A percentile compares a stretch with the other conserved stretches of the same genome.
phyloP scores from a whole-genome alignment of 1,140 invertebrate genomes.

The Amphibalanus amphitrite region DNA sequence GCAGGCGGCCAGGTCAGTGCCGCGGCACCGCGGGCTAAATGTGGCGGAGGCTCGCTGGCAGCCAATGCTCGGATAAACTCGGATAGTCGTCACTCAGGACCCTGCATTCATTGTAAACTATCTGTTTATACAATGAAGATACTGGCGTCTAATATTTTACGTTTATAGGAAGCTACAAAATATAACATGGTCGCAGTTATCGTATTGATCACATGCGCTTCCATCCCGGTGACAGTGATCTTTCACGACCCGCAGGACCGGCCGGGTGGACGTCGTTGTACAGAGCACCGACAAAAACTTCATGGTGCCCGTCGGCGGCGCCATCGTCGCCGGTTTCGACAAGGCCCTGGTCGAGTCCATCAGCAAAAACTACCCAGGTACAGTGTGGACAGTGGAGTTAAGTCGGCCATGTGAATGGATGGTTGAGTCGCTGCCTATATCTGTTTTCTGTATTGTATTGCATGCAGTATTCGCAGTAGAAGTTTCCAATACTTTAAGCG shows the following conservation, averaged over 20 bases:
- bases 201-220: no score
- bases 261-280: constrained; percentile 17
- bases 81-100: no score
- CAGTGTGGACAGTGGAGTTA: not conserved
- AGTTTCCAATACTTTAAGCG: not conserved
- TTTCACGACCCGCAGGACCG: constrained; percentile 5
- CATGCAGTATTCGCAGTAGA: not conserved
- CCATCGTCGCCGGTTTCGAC: constrained; percentile 60
- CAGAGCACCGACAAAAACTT: constrained; percentile 83
- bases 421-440: not conserved
- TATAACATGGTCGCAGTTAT: no score
- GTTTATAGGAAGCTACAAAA: no score
- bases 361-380: constrained; percentile 56
- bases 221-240: no score
- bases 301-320: constrained; percentile 70
- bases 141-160: not conserved
- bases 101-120: no score
- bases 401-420: not conserved
- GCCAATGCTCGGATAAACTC: no score
- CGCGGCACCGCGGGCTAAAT: not conserved
- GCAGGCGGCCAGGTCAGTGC: constrained; percentile 36
- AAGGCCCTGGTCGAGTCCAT: constrained; percentile 43
- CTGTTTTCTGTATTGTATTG: not conserved
- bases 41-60: no score
- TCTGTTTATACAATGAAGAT: not conserved